Evolutionary conservation across 2,113 vertebrate species (phyloP).

Genomic region (Datnioides undecimradiatus): DNA sequence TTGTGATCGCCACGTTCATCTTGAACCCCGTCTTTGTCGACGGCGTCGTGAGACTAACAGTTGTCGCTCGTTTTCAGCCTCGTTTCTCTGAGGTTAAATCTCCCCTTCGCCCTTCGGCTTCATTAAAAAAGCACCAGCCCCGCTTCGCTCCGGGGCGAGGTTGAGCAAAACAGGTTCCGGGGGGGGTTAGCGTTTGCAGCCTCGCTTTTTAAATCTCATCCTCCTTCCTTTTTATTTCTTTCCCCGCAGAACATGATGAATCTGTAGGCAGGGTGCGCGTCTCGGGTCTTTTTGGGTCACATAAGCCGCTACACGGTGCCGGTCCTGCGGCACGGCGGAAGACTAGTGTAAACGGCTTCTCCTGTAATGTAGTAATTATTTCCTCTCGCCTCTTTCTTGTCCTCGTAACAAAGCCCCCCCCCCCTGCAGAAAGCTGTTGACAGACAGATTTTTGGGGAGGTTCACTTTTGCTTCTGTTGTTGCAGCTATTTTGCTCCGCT

Average conservation of each 20-base stretch:
- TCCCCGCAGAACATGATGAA: conserved; percentile 9
- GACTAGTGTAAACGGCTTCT: conserved; percentile 45
- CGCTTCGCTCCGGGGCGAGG: not conserved
- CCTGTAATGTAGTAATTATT: conserved; percentile 60
- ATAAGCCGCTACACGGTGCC: not conserved
- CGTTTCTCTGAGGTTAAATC: not conserved
- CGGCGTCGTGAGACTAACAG: not conserved
- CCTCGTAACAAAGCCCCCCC: conserved; percentile 25
- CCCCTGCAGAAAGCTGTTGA: conserved; percentile 34
- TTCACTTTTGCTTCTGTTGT: conserved; percentile 50
- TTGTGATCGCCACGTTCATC: not conserved
- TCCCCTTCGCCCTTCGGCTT: no score
- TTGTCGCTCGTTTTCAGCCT: not conserved
- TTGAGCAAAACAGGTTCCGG: conserved; percentile 10
- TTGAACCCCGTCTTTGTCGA: no score
- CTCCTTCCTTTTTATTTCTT: no score
- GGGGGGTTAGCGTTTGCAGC: not conserved
- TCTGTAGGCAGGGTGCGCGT: conserved; percentile 15
- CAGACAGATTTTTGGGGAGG: conserved; percentile 35
- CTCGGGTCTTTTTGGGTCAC: conserved; percentile 47
- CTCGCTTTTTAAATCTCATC: no score
- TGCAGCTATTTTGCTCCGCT: conserved; percentile 33
- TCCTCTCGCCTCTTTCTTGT: conserved; percentile 41
- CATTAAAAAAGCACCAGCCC: not conserved
- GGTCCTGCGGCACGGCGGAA: conserved; percentile 43